phyloP scores from a whole-genome alignment of 2,113 vertebrate genomes.

The Grallaria varia region DNA sequence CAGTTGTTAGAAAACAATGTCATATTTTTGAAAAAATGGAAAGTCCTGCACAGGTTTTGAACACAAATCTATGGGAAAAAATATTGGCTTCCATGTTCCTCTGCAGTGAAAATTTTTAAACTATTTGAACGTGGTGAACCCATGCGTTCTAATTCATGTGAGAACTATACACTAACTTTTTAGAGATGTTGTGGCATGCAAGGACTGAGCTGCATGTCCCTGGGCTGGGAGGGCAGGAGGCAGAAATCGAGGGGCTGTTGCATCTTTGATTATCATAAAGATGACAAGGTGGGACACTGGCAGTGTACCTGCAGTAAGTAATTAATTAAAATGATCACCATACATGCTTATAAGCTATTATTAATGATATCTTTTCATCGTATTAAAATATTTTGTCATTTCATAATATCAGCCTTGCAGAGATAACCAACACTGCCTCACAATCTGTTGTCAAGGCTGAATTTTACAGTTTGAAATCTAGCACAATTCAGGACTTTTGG shows the following conservation, averaged over 20 bases:
- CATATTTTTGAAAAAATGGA: neutral
- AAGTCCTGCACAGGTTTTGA: neutral
- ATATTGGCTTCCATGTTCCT: neutral
- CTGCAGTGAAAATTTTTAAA: neutral
- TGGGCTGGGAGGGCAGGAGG: neutral
- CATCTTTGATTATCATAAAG: neutral
- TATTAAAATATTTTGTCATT: conserved; percentile 21
- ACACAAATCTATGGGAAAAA: neutral
- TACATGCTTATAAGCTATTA: neutral
- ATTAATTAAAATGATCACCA: conserved; percentile 18
- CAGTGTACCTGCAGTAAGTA: neutral
- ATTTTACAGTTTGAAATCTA: neutral
- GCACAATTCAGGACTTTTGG: neutral
- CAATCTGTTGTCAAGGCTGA: neutral
- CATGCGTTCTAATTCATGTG: neutral
- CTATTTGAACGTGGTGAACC: neutral
- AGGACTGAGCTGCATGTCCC: neutral
- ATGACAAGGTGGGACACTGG: neutral
- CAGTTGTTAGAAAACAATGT: neutral
- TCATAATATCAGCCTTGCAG: neutral
- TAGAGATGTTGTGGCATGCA: neutral
- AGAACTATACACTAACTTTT: neutral
- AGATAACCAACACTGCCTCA: neutral
- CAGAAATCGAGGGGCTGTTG: neutral
- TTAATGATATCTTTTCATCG: neutral